phyloP scores from a whole-genome alignment of 2,888 invertebrate genomes.

The Pocota personata region DNA sequence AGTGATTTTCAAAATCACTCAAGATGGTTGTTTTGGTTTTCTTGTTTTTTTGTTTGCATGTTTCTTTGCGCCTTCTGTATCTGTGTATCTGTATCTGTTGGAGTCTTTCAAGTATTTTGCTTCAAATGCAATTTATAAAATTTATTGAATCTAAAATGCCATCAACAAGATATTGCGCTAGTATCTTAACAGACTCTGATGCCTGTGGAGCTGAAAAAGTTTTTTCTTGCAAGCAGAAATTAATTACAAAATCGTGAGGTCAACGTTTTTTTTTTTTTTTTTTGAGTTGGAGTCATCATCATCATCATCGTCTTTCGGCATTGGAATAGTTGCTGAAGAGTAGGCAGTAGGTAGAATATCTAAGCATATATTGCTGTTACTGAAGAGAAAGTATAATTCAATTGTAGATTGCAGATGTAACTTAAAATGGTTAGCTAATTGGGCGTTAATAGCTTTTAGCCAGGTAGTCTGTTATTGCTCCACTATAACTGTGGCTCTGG shows the following conservation, averaged over 20 bases:
- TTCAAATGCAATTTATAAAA: constrained; percentile 16
- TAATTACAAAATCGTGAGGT: constrained; percentile 70
- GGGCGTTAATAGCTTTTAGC: background rate
- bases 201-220: background rate
- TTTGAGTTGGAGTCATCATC: background rate
- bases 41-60: background rate
- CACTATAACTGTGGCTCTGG: background rate
- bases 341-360: background rate
- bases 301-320: background rate
- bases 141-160: constrained; percentile 3
- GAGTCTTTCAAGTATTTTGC: background rate
- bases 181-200: background rate
- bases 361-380: background rate
- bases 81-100: background rate
- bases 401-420: constrained; percentile 3
- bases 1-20: constrained; percentile 45
- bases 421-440: background rate
- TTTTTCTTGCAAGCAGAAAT: constrained; percentile 38
- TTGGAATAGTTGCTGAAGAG: background rate
- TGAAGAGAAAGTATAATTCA: constrained; percentile 42
- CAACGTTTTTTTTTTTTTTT: constrained; percentile 34
- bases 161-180: background rate
- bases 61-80: constrained; percentile 5
- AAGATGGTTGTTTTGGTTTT: constrained; percentile 28
- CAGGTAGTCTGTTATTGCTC: background rate